Conservation (phyloP, 2,113 vertebrate species). For the Falco punctatus region DNA sequence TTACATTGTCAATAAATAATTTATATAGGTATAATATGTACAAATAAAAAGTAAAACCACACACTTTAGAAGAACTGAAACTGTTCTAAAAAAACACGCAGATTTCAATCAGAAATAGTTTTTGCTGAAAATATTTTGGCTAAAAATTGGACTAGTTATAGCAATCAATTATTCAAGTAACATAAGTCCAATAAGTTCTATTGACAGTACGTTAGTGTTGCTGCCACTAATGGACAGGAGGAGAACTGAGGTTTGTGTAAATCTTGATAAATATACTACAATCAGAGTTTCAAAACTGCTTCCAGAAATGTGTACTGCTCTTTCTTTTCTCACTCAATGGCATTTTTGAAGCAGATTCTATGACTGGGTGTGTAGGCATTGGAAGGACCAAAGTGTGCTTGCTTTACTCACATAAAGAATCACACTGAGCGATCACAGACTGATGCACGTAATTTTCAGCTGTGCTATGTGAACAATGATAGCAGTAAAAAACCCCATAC, state of each 20-base stretch:
- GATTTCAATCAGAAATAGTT: not conserved
- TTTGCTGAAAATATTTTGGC: not conserved
- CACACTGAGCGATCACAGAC: not conserved
- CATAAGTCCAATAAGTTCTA: not conserved
- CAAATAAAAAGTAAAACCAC: not conserved
- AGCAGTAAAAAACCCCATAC: rapidly evolving
- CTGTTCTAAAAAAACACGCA: not conserved
- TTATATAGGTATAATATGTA: not conserved
- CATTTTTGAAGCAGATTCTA: not conserved
- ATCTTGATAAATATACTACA: not conserved
- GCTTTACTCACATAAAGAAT: not conserved
- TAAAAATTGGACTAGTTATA: not conserved
- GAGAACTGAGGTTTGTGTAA: not conserved
- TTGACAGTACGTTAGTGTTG: not conserved
- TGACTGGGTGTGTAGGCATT: too few relatives aligned
- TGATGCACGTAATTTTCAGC: rapidly evolving
- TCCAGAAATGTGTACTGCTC: not conserved
- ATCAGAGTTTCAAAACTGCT: not conserved
- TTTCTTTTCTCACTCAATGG: not conserved
- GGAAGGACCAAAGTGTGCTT: not conserved
- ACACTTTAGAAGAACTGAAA: not conserved
- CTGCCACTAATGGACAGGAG: not conserved
- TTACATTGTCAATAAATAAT: not conserved
- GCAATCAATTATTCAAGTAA: not conserved
- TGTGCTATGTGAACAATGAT: not conserved